Evolutionary conservation across 2,888 invertebrate genomes (phyloP), one percentile per base, ranked within the genome.

Genomic region (Gandaritis pyraliata): DNA sequence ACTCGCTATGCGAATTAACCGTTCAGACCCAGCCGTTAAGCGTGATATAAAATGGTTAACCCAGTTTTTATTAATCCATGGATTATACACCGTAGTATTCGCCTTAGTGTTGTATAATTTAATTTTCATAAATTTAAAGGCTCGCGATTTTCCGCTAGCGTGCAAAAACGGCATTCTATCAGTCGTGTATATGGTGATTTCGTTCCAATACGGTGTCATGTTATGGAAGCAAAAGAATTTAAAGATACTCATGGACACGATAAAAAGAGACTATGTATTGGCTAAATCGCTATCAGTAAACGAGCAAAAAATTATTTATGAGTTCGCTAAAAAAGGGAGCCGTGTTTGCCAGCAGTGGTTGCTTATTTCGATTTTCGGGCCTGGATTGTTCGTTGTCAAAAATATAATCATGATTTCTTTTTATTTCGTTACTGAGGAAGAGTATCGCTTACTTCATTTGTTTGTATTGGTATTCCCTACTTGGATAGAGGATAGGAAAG

Each of bases 331-430:
- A 3, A 69, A 70, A 49, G 80, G 80, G 0, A 29, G 54, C 2
- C 61, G 56, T 45, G 70, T 85, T 0, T 67, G 72, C 16, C 76
- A 73, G 39, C 63, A 78, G 12, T 86, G 84, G 85, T 6, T 77
- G 0, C 2, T 60, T 0, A 29, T 78, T 0, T 0, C 58, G 0
- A 0, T 33, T 0, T 0, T 6, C 0, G 67, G 64, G 2, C 16
- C 49, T 0, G 0, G 1, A 0, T 2, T 59, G 1, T 81, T 80
- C 62, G 2, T 70, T 0, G 0, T 72, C 0, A 80, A 79, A 63
- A 74, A 64, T 46, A 0, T 77, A 0, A 11, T 52, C 0, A 1
- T 74, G 0, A 73, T 72, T 58, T 11, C 64, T 0, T 81, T 76
- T 57, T 74, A 72, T 43, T 68, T 62, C 1, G 55, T 39, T 13